Percentiles rank a stretch among this genome's conserved stretches.
Conservation (phyloP, 2,113 vertebrate genomes). For the Saimiri boliviensis region DNA sequence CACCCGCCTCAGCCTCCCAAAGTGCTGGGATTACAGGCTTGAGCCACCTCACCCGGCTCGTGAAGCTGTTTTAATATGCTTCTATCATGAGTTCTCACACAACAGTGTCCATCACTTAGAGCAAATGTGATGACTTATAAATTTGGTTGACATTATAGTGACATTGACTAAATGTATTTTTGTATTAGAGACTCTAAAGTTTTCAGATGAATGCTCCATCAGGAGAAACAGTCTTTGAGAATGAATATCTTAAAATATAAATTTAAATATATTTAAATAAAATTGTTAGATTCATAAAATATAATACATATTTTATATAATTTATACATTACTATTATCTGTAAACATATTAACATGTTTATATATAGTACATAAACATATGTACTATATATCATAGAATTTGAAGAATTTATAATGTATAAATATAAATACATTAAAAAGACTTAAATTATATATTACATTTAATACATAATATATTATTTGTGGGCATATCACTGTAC, state of each 20-base stretch:
- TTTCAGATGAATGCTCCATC: background rate
- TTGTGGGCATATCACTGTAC: background rate
- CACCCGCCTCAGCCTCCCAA: too few species aligned
- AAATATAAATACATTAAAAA: constrained; percentile 27
- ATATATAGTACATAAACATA: background rate
- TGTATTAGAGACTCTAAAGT: background rate
- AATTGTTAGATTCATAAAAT: background rate
- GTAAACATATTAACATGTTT: background rate
- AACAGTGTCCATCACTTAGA: background rate
- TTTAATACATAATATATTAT: constrained; percentile 9
- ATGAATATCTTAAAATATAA: constrained; percentile 29
- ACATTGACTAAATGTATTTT: background rate
- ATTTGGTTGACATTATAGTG: background rate
- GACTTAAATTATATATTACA: constrained; percentile 31
- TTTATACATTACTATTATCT: background rate
- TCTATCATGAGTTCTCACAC: background rate
- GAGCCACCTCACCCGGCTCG: too few species aligned
- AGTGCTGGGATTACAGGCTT: too few species aligned
- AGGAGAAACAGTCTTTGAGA: constrained; percentile 30
- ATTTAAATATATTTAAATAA: constrained; percentile 34
- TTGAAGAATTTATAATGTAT: background rate
- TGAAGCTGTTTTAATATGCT: background rate
- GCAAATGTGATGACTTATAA: background rate
- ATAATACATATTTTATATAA: background rate
- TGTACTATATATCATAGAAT: too few species aligned